These are phyloP conservation scores for Actinemys pallida DNA, from an alignment of 2,113 vertebrate species.

Conservation along the genomic window DNA sequence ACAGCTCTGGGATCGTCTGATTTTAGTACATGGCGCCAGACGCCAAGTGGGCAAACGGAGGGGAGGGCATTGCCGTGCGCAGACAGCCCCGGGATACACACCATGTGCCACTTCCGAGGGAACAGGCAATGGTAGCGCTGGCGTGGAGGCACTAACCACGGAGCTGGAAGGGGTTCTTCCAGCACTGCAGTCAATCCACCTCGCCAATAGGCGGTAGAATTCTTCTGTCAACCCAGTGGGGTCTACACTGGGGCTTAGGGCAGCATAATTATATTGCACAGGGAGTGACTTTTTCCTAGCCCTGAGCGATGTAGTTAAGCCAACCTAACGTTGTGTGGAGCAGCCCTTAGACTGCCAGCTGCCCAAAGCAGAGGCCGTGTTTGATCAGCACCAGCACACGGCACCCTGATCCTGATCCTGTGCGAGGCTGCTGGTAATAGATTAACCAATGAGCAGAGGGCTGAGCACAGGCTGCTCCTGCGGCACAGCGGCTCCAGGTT, in stretches of 20 bases:
- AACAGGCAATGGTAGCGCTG: no score
- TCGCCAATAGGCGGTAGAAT: neutral
- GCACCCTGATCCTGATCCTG: neutral
- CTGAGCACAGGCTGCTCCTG: no score
- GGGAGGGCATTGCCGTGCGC: neutral
- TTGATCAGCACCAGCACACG: no score
- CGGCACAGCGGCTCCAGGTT: no score
- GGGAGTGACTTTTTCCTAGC: neutral
- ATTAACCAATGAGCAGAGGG: no score
- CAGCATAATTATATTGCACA: neutral
- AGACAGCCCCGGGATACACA: neutral
- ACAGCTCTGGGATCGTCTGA: constrained; percentile 60
- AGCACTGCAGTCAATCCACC: neutral
- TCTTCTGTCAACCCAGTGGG: neutral
- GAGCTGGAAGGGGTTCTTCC: neutral
- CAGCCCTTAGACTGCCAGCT: neutral
- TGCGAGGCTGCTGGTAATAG: no score
- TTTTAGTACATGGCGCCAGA: neutral
- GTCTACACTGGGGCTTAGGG: neutral
- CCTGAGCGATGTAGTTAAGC: neutral
- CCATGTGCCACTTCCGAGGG: neutral
- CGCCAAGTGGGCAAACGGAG: constrained; percentile 13
- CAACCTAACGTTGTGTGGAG: neutral
- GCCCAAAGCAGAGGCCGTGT: no score
- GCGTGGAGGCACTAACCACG: no score